Conservation (phyloP, 2,113 vertebrate species). For the Sterrhoptilus dennistouni region DNA sequence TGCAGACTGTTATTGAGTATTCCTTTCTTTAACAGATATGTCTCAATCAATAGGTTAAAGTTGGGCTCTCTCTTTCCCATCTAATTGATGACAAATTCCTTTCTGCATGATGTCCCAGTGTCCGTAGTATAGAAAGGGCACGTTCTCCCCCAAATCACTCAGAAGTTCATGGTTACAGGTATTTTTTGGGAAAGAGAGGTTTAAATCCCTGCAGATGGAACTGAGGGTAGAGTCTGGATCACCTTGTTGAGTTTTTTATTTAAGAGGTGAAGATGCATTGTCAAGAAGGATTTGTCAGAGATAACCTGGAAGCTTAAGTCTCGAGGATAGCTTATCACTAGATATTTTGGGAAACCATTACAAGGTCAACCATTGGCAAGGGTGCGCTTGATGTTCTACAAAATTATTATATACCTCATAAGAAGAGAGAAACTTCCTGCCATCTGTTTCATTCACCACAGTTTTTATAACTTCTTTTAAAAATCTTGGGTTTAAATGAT, state of each 20-base stretch:
- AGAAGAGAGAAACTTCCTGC: background rate
- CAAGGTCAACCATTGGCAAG: background rate
- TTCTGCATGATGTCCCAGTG: background rate
- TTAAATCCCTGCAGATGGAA: background rate
- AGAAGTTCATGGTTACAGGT: background rate
- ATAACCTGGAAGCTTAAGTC: background rate
- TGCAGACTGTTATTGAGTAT: background rate
- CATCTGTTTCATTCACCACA: background rate
- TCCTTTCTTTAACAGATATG: background rate
- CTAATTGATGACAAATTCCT: background rate
- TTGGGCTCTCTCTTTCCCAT: background rate
- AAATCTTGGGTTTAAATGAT: background rate
- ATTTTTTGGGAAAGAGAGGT: background rate
- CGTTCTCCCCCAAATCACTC: background rate
- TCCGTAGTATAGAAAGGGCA: background rate
- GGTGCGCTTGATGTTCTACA: background rate
- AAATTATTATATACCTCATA: background rate
- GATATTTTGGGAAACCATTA: background rate
- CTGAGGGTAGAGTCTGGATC: background rate
- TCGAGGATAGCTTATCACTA: background rate
- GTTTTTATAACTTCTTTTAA: background rate
- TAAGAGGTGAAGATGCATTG: background rate
- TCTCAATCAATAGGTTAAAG: background rate
- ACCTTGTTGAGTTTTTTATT: background rate
- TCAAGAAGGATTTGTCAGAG: background rate